phyloP scores from a whole-genome alignment of 2,888 invertebrate species.

The Caenorhabditis imperialis region DNA sequence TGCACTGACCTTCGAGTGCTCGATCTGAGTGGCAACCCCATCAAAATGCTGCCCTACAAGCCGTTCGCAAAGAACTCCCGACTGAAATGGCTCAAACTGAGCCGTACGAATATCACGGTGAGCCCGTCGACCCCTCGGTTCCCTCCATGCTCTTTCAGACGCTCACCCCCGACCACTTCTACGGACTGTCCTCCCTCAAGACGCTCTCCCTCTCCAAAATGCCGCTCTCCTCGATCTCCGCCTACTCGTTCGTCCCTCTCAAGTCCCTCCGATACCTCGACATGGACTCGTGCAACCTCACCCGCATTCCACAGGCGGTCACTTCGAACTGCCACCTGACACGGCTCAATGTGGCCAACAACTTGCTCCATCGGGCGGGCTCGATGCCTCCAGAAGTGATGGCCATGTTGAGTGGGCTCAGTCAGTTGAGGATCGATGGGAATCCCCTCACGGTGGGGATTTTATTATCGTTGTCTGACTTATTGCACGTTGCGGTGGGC shows the following conservation, averaged over 20 bases:
- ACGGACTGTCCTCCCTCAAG: constrained; percentile 63
- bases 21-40: constrained; percentile 67
- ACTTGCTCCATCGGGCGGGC: constrained; percentile 55
- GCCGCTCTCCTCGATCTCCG: constrained; percentile 64
- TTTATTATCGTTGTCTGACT: too few relatives aligned
- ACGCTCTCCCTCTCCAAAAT: constrained; percentile 63
- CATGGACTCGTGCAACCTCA: constrained; percentile 70
- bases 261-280: constrained; percentile 65
- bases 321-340: constrained; percentile 70
- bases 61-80: constrained; percentile 63
- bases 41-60: constrained; percentile 63
- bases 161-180: constrained; percentile 61
- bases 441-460: constrained; percentile 64
- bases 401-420: constrained; percentile 59
- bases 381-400: constrained; percentile 64
- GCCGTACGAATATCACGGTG: constrained; percentile 65
- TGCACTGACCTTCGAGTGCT: constrained; percentile 65
- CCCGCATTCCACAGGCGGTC: constrained; percentile 68
- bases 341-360: constrained; percentile 60
- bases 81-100: constrained; percentile 69
- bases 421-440: constrained; percentile 64
- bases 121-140: too few relatives aligned
- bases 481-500: too few relatives aligned
- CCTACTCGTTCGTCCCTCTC: constrained; percentile 70
- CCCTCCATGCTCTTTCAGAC: too few relatives aligned